Percentiles rank a stretch among this genome's conserved stretches.
Evolutionary conservation across 2,797 vertebrate species (phyloP).

Genomic region (Neosilurus hyrtlii): DNA sequence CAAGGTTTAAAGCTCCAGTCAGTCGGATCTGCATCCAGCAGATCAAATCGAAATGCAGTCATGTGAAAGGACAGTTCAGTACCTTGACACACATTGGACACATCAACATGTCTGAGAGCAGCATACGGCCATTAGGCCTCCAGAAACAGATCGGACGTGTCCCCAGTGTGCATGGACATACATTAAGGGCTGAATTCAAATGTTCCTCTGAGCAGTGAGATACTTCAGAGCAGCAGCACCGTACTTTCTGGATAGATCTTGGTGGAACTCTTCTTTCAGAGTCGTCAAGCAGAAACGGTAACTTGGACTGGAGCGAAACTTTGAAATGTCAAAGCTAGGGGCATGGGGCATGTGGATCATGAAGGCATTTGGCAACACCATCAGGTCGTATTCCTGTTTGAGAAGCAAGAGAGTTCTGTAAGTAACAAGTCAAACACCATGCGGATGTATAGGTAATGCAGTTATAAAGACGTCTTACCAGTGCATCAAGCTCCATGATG

Average conservation of each 20-base stretch:
- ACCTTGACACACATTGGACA: conserved; percentile 41
- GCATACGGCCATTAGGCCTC: conserved; percentile 26
- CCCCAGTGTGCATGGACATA: conserved; percentile 40
- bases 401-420: neutral
- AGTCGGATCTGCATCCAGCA: conserved; percentile 36
- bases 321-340: conserved; percentile 94
- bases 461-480: conserved; percentile 70
- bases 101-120: conserved; percentile 36
- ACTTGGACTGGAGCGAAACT: conserved; percentile 85
- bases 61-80: conserved; percentile 15
- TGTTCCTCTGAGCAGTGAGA: conserved; percentile 87
- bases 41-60: conserved; percentile 10
- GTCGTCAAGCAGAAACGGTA: conserved; percentile 88
- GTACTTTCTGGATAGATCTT: conserved; percentile 90
- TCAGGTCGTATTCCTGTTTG: conserved; percentile 86
- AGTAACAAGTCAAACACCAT: conserved; percentile 15
- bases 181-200: conserved; percentile 54
- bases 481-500: conserved; percentile 90
- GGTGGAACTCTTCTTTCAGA: conserved; percentile 93
- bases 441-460: neutral
- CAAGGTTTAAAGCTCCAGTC: conserved; percentile 60
- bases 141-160: conserved; percentile 16
- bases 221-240: conserved; percentile 94
- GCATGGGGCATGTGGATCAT: conserved; percentile 96
- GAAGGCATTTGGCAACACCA: conserved; percentile 93